Evolutionary conservation across 2,113 vertebrate species (phyloP), one percentile per base, ranked within the genome.

Genomic region (Osmerus mordax): DNA sequence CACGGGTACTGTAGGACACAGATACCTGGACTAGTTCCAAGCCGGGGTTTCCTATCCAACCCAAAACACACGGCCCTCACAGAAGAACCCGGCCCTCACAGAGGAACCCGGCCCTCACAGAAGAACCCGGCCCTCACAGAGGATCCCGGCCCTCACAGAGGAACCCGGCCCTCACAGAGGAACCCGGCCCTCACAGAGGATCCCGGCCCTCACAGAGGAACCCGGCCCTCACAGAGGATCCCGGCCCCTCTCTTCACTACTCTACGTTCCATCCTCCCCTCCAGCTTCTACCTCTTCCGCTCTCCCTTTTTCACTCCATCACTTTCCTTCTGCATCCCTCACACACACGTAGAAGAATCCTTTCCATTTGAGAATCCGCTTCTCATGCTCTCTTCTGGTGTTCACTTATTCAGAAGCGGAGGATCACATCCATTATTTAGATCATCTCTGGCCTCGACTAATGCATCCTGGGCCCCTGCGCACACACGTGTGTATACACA

Each of bases 351-450:
- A 67, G 19, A 67, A 13, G 32, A 12, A 52, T 71, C 66, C 78
- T 81, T 84, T 77, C 67, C 75, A 79, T 83, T 77, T 80, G 82
- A 78, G 84, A 70, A 77, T 88, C 80, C 82, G 77, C 69, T 77
- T 69, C 73, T 82, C 86, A 78, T 84, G 81, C 25, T 55, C 41
- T 36, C 32, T 62, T 83, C 76, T 81, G 73, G 84, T 88, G 83
- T 84, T 90, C 80, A 88, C 88, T 91, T 91, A 89, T 89, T 87
- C 85, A 89, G 82, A 85, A 77, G 84, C 65, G 80, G 83, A 83
- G 78, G 87, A 82, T 85, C 79, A 84, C 85, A 91, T 90, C 84
- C 80, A 89, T 91, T 91, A 91, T 90, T 90, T 89, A 89, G 86
- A 28, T 62, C 88, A 87, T 83, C 82, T 81, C 72, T 81, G 73